Conservation (phyloP, 1,140 invertebrate species). For the Hypsibius dujardini region DNA sequence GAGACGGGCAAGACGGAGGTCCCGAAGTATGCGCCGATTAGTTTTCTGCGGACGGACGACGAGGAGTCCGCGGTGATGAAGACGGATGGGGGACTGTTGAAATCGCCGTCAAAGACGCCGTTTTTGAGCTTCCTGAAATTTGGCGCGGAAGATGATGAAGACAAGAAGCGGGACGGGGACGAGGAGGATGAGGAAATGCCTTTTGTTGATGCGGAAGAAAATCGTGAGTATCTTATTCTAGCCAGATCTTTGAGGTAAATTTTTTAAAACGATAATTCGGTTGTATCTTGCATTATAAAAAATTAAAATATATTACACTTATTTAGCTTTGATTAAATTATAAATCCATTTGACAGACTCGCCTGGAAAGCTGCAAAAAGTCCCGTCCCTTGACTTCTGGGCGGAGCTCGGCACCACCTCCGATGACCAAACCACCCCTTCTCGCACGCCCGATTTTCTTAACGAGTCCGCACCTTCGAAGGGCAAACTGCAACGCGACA, state of each 20-base stretch:
- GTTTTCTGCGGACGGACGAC: background rate
- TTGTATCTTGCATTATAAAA: no score
- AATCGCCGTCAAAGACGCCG: background rate
- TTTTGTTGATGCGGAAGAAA: no score
- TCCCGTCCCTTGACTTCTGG: background rate
- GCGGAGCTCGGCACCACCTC: background rate
- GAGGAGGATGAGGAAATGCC: background rate
- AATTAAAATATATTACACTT: conserved; percentile 4
- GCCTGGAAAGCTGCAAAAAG: background rate
- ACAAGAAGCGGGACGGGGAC: no score
- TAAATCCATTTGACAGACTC: no score
- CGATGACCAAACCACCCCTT: no score
- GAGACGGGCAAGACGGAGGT: background rate
- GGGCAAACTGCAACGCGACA: background rate
- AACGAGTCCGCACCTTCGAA: no score
- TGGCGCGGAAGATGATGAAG: no score
- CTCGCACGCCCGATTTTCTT: no score
- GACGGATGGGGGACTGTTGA: background rate
- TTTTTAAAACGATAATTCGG: no score
- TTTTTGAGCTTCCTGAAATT: background rate
- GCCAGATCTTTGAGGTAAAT: no score
- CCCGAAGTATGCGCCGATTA: background rate
- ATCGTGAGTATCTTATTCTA: no score
- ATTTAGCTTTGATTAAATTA: no score
- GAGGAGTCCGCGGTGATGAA: background rate